A percentile compares a stretch with the other conserved stretches of the same genome.
phyloP scores from a whole-genome alignment of 2,797 vertebrate genomes.

The Malurus splendens region DNA sequence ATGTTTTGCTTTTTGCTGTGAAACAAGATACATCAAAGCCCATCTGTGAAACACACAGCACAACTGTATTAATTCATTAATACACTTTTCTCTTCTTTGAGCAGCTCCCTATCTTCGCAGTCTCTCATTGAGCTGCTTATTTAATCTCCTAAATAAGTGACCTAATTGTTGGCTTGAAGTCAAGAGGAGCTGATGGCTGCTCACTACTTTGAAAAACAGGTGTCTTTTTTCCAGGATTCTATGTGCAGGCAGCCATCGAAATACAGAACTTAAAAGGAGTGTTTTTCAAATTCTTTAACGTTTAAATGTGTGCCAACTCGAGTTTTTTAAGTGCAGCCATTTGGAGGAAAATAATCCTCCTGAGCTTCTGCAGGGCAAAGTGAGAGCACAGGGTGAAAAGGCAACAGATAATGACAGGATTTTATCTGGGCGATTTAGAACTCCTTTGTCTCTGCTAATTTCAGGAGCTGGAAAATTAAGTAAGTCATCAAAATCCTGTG shows the following conservation, averaged over 20 bases:
- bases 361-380: neutral
- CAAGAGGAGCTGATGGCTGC: neutral
- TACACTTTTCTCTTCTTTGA: neutral
- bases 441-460: slow-evolving; percentile 44
- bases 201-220: slow-evolving; percentile 5
- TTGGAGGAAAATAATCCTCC: neutral
- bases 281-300: neutral
- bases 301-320: neutral
- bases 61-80: neutral
- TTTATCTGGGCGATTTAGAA: slow-evolving; percentile 21
- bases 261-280: neutral
- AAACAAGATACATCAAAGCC: neutral
- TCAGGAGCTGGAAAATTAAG: slow-evolving; percentile 51
- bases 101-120: neutral
- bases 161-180: slow-evolving; percentile 19
- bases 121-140: slow-evolving; percentile 3
- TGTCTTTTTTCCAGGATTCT: slow-evolving; percentile 9
- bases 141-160: slow-evolving; percentile 34
- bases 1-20: neutral
- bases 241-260: neutral
- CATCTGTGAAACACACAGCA: slow-evolving; percentile 11
- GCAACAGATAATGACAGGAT: slow-evolving; percentile 24
- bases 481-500: slow-evolving; percentile 50
- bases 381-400: neutral
- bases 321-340: neutral